Conservation (phyloP, 2,888 invertebrate species). For the Coecobrya sp. region DNA sequence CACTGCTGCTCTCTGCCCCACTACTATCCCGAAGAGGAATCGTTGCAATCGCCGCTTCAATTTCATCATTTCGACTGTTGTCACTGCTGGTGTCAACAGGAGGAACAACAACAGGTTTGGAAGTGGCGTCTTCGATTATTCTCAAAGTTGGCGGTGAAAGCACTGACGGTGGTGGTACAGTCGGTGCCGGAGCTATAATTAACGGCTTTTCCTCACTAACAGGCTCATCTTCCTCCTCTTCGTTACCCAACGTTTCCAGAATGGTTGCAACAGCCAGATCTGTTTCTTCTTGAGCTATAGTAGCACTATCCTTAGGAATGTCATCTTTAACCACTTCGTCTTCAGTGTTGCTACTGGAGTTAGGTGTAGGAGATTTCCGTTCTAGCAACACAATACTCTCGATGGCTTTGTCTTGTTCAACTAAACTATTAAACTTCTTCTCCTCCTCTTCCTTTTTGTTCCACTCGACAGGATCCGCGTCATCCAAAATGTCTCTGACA, state of each 20-base stretch:
- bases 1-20: slow-evolving; percentile 44
- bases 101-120: neutral
- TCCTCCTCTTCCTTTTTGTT: slow-evolving; percentile 87
- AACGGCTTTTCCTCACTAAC: slow-evolving; percentile 28
- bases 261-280: slow-evolving; percentile 97
- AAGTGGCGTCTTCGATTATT: slow-evolving; percentile 82
- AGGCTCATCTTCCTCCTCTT: slow-evolving; percentile 82
- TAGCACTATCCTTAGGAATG: slow-evolving; percentile 91
- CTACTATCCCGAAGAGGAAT: slow-evolving; percentile 46
- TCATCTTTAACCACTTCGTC: slow-evolving; percentile 85
- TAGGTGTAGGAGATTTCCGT: slow-evolving; percentile 86
- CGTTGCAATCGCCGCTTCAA: slow-evolving; percentile 63
- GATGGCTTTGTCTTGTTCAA: slow-evolving; percentile 87
- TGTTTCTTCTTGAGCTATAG: slow-evolving; percentile 97
- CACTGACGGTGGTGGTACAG: slow-evolving; percentile 45
- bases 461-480: slow-evolving; percentile 76
- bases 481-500: slow-evolving; percentile 57
- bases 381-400: slow-evolving; percentile 86
- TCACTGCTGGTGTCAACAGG: slow-evolving; percentile 20
- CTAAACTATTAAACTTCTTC: slow-evolving; percentile 87
- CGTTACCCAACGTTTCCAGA: slow-evolving; percentile 92
- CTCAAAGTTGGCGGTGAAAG: slow-evolving; percentile 85
- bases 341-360: slow-evolving; percentile 87
- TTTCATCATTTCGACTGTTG: slow-evolving; percentile 59
- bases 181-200: slow-evolving; percentile 42